Conservation (phyloP, 2,797 vertebrate genomes). For the Arctocebus calabarensis region DNA sequence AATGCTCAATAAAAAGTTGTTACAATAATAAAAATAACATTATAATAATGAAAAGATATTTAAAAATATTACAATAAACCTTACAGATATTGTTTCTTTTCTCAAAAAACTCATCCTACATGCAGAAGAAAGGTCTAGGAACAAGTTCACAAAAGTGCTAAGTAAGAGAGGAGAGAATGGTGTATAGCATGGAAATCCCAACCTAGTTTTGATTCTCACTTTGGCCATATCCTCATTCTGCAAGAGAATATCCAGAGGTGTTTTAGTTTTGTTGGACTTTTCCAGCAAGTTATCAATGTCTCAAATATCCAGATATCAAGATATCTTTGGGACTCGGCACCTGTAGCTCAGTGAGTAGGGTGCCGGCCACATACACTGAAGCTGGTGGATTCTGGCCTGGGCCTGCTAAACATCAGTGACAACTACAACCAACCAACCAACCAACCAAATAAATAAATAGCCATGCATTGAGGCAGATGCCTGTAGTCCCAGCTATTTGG, state of each 20-base stretch:
- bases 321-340: no score
- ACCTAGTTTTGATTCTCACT: constrained; percentile 47
- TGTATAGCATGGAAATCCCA: neutral
- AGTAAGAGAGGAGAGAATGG: neutral
- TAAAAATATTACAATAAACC: constrained; percentile 7
- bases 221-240: constrained; percentile 14
- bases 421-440: no score
- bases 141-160: constrained; percentile 7
- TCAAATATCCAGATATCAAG: neutral
- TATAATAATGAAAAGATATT: constrained; percentile 9
- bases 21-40: neutral
- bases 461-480: no score
- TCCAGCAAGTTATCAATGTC: neutral
- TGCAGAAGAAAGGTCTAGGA: neutral
- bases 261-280: constrained; percentile 39
- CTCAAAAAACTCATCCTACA: neutral
- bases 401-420: no score
- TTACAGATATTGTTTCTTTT: constrained; percentile 4
- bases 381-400: no score
- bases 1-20: neutral
- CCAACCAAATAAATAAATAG: no score
- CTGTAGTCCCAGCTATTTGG: no score
- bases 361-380: no score
- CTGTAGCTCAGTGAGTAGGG: no score
- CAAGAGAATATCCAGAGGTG: neutral